Conservation (phyloP, 2,113 vertebrate species). For the Ellobius talpinus region DNA sequence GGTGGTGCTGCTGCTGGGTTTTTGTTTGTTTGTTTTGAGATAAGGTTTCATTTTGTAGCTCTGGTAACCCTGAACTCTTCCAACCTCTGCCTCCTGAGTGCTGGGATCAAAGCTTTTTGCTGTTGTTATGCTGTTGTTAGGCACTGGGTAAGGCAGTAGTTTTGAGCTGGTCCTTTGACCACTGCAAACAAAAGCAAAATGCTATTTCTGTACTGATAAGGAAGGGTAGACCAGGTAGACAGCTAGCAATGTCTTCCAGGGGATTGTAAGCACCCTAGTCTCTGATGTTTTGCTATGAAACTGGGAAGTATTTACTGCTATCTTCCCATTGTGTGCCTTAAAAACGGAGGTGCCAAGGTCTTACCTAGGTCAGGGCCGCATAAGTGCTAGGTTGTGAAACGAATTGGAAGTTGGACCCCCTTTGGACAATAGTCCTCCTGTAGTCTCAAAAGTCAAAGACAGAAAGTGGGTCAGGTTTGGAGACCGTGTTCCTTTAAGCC, state of each 20-base stretch:
- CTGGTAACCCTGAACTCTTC: background rate
- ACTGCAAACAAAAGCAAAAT: slow-evolving; percentile 39
- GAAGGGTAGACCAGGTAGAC: background rate
- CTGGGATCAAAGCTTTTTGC: background rate
- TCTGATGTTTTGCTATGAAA: background rate
- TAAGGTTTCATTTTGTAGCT: background rate
- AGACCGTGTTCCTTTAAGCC: slow-evolving; percentile 19
- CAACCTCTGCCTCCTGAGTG: too few relatives aligned
- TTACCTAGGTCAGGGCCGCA: background rate
- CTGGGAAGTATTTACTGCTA: background rate
- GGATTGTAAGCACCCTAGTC: background rate
- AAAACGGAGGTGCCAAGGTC: background rate
- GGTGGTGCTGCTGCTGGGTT: background rate
- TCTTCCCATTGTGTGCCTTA: background rate
- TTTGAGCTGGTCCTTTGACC: slow-evolving; percentile 27
- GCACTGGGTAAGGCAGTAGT: background rate
- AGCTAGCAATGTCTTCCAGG: background rate
- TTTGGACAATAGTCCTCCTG: background rate
- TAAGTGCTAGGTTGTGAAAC: background rate
- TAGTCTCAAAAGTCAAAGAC: slow-evolving; percentile 27
- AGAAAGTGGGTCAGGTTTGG: background rate
- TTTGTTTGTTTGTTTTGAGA: background rate
- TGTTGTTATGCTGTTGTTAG: background rate
- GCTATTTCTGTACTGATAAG: slow-evolving; percentile 38
- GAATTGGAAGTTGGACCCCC: background rate